Conservation (phyloP, 2,113 vertebrate genomes). For the Glaucomys volans region DNA sequence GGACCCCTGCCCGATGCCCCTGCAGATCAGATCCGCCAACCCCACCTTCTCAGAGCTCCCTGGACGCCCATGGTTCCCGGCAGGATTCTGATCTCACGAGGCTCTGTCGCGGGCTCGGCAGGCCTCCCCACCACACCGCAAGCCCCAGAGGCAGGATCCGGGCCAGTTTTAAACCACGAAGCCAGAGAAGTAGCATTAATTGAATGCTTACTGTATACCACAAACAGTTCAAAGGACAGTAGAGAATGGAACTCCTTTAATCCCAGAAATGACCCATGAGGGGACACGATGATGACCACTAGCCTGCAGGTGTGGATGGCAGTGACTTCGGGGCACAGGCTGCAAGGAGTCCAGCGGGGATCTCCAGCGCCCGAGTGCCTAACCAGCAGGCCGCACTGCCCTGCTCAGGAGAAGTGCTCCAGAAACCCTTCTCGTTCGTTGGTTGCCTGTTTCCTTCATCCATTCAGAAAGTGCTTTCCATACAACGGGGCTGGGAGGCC, state of each 20-base stretch:
- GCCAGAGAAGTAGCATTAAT: background rate
- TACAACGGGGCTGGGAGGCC: too few relatives aligned
- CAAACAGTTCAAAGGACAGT: background rate
- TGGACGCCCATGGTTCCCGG: accelerated
- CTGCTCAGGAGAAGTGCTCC: accelerated
- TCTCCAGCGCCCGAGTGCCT: background rate
- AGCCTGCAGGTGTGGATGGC: background rate
- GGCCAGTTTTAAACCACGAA: background rate
- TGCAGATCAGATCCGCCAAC: background rate
- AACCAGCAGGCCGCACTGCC: background rate
- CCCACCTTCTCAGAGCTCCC: accelerated
- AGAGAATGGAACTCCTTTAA: background rate
- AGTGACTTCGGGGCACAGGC: background rate
- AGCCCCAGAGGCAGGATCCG: background rate
- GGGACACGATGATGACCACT: too few relatives aligned
- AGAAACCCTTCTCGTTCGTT: too few relatives aligned
- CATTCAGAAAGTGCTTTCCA: too few relatives aligned
- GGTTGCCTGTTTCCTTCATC: too few relatives aligned
- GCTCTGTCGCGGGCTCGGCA: background rate
- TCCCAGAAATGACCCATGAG: background rate
- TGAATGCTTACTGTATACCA: background rate
- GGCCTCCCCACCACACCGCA: background rate
- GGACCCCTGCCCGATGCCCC: too few relatives aligned
- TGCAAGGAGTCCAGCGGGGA: accelerated
- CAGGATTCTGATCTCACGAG: accelerated